These are phyloP conservation scores for Drosophila bunnanda DNA, from an alignment of 2,888 invertebrate species.

Conservation along the genomic window DNA sequence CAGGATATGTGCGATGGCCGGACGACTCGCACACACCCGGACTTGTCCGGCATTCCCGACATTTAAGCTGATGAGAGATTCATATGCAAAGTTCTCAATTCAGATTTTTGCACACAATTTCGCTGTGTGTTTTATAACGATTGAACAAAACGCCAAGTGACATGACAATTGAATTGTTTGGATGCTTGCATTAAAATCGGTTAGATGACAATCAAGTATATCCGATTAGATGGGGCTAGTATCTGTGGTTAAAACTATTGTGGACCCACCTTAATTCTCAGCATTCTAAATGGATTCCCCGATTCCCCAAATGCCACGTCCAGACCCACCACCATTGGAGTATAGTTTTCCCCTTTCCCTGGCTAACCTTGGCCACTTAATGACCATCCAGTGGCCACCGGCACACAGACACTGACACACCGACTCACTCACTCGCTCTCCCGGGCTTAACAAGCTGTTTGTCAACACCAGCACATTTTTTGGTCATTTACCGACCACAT, in stretches of 20 bases:
- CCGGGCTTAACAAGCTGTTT: constrained; percentile 73
- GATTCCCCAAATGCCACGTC: constrained; percentile 3
- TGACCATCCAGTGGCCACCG: constrained; percentile 76
- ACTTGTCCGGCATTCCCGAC: constrained; percentile 25
- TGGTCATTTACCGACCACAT: constrained; percentile 82
- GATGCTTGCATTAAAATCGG: neutral
- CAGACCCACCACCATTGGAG: constrained; percentile 14
- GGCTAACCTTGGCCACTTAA: constrained; percentile 71
- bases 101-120: constrained; percentile 38
- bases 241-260: neutral
- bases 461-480: constrained; percentile 81
- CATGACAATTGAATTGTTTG: constrained; percentile 16
- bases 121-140: constrained; percentile 7
- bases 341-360: constrained; percentile 12
- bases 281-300: constrained; percentile 7
- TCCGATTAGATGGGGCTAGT: neutral
- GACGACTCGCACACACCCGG: constrained; percentile 14
- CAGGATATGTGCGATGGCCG: constrained; percentile 48
- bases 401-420: constrained; percentile 21
- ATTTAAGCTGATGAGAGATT: constrained; percentile 64
- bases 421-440: constrained; percentile 20
- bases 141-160: constrained; percentile 6
- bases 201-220: neutral
- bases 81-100: constrained; percentile 14
- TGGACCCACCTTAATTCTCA: constrained; percentile 9